phyloP scores from a whole-genome alignment of 1,140 invertebrate genomes.

The Cherax quadricarinatus region DNA sequence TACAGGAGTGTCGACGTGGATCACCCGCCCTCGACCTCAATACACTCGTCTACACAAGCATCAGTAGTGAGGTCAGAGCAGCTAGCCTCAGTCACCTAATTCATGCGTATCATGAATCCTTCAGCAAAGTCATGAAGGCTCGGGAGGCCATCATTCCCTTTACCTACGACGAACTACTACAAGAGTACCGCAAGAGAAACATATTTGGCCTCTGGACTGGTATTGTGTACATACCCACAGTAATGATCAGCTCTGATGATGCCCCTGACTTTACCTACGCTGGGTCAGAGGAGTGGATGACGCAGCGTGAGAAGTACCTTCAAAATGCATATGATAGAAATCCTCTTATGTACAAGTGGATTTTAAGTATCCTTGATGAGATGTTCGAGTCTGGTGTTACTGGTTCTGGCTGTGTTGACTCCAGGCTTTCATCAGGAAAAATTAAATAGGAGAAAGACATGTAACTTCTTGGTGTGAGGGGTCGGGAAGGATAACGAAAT shows the following conservation, averaged over 20 bases:
- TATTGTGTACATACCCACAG: neutral
- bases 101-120: constrained; percentile 8
- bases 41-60: constrained; percentile 1
- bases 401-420: neutral
- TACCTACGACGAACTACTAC: constrained; percentile 19
- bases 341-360: neutral
- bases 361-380: neutral
- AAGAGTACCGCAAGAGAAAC: constrained; percentile 7
- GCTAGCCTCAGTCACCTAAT: neutral
- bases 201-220: neutral
- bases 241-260: neutral
- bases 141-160: neutral
- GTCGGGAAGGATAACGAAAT: too few relatives aligned
- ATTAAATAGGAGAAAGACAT: too few relatives aligned
- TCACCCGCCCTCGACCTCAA: constrained; percentile 22
- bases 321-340: neutral
- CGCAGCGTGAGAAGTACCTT: neutral
- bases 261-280: neutral
- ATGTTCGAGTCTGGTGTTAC: neutral
- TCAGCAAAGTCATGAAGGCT: neutral
- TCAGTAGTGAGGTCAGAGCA: neutral
- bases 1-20: neutral
- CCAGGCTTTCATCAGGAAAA: too few relatives aligned
- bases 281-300: neutral
- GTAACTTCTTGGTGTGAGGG: too few relatives aligned